Evolutionary conservation across 2,113 vertebrate species (phyloP), one percentile per base, ranked within the genome.

Genomic region (Rhynchopsitta pachyrhyncha): DNA sequence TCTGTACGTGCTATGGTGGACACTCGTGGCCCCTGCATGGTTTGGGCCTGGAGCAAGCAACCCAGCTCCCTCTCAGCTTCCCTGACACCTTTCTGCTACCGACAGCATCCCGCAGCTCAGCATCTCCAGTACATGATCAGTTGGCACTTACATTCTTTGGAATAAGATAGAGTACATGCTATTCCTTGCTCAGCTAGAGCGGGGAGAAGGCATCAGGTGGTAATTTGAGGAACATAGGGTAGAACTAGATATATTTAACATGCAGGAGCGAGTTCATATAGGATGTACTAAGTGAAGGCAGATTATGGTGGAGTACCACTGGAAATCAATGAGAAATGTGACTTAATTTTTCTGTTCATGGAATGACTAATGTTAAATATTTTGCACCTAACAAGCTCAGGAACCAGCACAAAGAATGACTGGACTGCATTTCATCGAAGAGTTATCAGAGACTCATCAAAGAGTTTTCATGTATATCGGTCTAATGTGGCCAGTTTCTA

Each of bases 121-220:
- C 42, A 15, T 35, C 50, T 52, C n/a, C 16, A 31, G 66, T 2
- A 82, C 59, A 39, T 29, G 39, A 77, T 39, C 44, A 41, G 6
- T 4, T 37, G 24, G 62, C 46, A 86, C 23, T n/a, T 47, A 13
- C 0, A 0, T 31, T 10, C 41, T 62, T 70, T 12, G 23, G 62
- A 39, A 79, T 25, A 82, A 86, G 25, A 22, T 13, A 62, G 12
- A 35, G 47, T 10, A 13, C 3, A 13, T 42, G 50, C 23, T 68
- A 44, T 49, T 69, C 59, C 33, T 39, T 77, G 42, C 37, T 29
- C n/a, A 49, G 44, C 27, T 13, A 53, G 20, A 19, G 3, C 17
- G 17, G 3, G 25, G 47, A 90, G 37, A 70, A 85, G 50, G 16
- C 46, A 53, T 28, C 3, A 1, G 18, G 23, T 42, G 23, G 57